phyloP scores from a whole-genome alignment of 2,797 vertebrate genomes.

The Micromesistius poutassou region DNA sequence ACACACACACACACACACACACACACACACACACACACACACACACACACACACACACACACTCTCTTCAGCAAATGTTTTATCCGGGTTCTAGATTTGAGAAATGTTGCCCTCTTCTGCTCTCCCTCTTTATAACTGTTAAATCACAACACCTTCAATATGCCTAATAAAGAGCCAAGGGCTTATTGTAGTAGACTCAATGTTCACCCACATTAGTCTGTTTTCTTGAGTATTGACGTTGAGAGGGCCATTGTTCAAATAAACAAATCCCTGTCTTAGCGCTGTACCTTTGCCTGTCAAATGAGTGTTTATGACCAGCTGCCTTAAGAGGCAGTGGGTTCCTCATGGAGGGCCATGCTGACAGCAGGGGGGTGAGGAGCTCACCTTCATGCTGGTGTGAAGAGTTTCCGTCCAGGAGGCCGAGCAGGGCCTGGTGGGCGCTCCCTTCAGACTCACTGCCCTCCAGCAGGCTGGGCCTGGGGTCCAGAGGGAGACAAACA shows the following conservation, averaged over 20 bases:
- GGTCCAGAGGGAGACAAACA: background rate
- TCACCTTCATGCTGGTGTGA: slow-evolving; percentile 80
- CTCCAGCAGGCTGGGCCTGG: slow-evolving; percentile 58
- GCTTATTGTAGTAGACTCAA: background rate
- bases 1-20: too few relatives aligned
- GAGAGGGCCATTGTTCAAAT: background rate
- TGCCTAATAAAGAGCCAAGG: background rate
- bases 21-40: too few relatives aligned
- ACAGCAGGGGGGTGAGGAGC: background rate
- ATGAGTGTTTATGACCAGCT: background rate
- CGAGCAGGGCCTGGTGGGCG: slow-evolving; percentile 60
- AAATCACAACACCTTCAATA: background rate
- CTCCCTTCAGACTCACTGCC: slow-evolving; percentile 76
- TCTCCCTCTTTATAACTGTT: background rate
- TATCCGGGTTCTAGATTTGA: background rate
- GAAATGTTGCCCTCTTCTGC: background rate
- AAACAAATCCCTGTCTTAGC: background rate
- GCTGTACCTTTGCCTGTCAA: background rate
- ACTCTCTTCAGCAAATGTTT: too few relatives aligned
- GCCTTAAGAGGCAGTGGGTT: background rate
- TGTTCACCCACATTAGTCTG: background rate
- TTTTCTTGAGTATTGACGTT: background rate
- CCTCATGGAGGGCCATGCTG: background rate
- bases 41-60: too few relatives aligned
- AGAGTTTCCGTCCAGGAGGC: slow-evolving; percentile 70